A percentile compares a stretch with the other conserved stretches of the same genome.
These are phyloP conservation scores for Nasua narica DNA, from an alignment of 2,797 vertebrate species.

Conservation along the genomic window DNA sequence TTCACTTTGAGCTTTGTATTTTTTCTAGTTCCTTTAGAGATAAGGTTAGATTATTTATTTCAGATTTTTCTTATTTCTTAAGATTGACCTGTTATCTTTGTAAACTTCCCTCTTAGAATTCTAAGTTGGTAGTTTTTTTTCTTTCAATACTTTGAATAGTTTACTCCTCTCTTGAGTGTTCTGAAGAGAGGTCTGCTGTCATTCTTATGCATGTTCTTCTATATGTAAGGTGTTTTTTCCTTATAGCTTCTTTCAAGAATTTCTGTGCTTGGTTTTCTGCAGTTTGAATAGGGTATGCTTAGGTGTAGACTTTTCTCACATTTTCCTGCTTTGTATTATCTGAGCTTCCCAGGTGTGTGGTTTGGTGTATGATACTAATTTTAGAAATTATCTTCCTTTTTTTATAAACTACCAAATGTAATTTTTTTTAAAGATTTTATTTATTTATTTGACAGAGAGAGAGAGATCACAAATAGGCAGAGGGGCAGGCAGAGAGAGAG, in stretches of 20 bases:
- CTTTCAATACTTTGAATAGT: background rate
- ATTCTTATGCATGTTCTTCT: background rate
- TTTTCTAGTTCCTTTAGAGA: background rate
- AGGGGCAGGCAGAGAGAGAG: too few relatives aligned
- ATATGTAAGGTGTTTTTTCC: background rate
- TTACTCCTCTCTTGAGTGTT: background rate
- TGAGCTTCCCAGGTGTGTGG: background rate
- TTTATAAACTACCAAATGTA: constrained; percentile 97
- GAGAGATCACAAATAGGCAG: too few relatives aligned
- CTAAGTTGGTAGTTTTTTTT: background rate
- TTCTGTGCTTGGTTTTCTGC: background rate
- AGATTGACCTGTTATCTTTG: background rate
- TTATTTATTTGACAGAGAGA: too few relatives aligned
- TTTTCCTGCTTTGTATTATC: background rate
- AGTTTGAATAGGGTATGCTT: background rate
- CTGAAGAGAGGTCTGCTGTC: background rate
- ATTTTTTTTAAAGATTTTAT: too few relatives aligned
- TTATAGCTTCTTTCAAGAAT: background rate
- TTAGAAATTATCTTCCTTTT: constrained; percentile 55
- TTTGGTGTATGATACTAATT: background rate
- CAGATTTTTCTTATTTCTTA: background rate
- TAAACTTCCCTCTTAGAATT: background rate
- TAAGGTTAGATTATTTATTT: background rate
- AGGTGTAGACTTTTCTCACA: background rate
- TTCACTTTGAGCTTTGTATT: background rate